Evolutionary conservation across 2,113 vertebrate species (phyloP), one percentile per base, ranked within the genome.

Genomic region (Bungarus multicinctus): DNA sequence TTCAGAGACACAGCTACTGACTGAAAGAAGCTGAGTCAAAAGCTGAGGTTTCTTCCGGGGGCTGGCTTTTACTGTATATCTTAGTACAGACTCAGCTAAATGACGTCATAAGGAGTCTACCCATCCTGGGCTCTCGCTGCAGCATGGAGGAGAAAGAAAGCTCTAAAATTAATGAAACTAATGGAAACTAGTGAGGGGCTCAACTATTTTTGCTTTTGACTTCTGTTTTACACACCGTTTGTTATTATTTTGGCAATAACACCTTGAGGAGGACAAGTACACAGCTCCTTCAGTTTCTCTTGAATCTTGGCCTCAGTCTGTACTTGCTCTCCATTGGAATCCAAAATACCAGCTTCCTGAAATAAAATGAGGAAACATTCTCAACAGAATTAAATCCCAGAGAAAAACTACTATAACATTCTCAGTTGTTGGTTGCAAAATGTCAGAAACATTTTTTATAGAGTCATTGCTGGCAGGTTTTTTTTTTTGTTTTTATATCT

Each of bases 221-320:
- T 55, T 89, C 22, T 64, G 27, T 9, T 20, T 14, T 88, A 97
- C 97, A 0, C 97, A 99, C 99, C 98, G 94, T 98, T 98, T 93
- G 99, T 99, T 91, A 99, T 94, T 54, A 97, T 87, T 88, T 11
- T 97, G 90, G 97, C 98, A 64, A 98, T 87, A 30, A 98, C 96
- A 90, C 98, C 99, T 90, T 95, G 96, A 52, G 99, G 99, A 57
- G 98, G 99, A 93, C 98, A 99, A 34, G 96, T 94, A 94, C 97
- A 98, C 87, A 95, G 95, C 90, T 95, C 96, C 92, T 91, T 98
- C 52, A 98, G 96, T 93, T 97, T 96, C 5, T 96, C 96, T 81
- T 97, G 96, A 95, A 95, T 95, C 91, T 94, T 81, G 87, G 97
- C 91, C 0, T 54, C 95, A 95, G 89, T 95, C 0, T 94, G 88